A percentile compares a stretch with the other conserved stretches of the same genome.
Evolutionary conservation across 2,888 invertebrate species (phyloP).

Genomic region (Corbicula japonica): DNA sequence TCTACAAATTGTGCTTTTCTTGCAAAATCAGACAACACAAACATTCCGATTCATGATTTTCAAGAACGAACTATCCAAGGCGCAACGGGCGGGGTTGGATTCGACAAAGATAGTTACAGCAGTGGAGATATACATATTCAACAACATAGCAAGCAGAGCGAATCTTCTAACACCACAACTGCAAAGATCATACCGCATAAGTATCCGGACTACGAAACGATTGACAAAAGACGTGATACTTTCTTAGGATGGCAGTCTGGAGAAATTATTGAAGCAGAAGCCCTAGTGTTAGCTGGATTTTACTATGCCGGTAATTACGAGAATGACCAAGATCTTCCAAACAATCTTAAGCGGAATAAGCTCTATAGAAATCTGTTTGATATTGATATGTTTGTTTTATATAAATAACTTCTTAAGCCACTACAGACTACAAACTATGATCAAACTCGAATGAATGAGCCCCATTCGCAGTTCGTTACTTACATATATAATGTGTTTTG

Average conservation of each 20-base stretch:
- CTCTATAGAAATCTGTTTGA: background rate
- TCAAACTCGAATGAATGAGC: no score
- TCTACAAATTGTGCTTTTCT: slow-evolving; percentile 60
- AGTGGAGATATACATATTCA: background rate
- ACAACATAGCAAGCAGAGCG: background rate
- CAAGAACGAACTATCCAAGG: background rate
- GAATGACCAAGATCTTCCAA: background rate
- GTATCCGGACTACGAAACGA: slow-evolving; percentile 16
- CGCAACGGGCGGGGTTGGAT: background rate
- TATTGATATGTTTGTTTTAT: background rate
- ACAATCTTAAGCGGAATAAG: background rate
- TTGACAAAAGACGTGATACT: background rate
- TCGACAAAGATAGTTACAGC: background rate
- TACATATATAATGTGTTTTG: no score
- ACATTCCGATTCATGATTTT: slow-evolving; percentile 9
- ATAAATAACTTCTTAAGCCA: background rate
- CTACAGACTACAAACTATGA: background rate
- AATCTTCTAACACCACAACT: background rate
- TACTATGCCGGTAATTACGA: slow-evolving; percentile 21
- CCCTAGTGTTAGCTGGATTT: slow-evolving; percentile 25
- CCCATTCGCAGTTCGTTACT: no score
- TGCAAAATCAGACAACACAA: background rate
- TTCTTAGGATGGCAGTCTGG: slow-evolving; percentile 11
- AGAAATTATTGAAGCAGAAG: background rate
- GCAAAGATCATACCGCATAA: background rate